Evolutionary conservation across 2,888 invertebrate species (phyloP), one percentile per base, ranked within the genome.

Genomic region (Drosophila mimica): DNA sequence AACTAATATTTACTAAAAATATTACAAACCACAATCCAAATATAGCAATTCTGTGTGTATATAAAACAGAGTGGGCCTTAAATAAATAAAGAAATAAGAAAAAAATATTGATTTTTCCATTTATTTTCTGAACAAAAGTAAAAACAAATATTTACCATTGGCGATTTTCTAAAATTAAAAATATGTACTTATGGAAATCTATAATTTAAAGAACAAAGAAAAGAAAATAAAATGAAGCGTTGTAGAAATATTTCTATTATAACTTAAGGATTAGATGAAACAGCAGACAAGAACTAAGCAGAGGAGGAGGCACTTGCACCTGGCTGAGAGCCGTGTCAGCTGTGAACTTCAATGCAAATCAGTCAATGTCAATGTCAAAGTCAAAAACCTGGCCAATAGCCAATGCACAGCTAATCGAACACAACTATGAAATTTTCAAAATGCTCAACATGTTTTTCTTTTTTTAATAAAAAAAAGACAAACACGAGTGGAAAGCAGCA

Each of bases 351-450:
- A 79, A 78, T 70, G 73, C 76, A 76, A 79, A 79, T 79, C 79
- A 65, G 65, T 76, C 79, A 78, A 68, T 71, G 79, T 78, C 77
- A 76, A 73, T 75, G 78, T 78, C 78, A 76, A 79, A 65, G 79
- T 79, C 79, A 67, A 79, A 76, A 76, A 69, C 65, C 76, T 74
- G 77, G 48, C 34, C 25, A 25, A 25, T 77, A 63, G 62, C 58
- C 73, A 68, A 68, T 49, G 9, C 30, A 54, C 46, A 59, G 59
- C 71, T 74, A 83, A 87, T 87, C 85, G 71, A 68, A 84, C 78
- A 72, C 70, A 76, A 63, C 76, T 72, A 80, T 70, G 76, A 80
- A 83, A 73, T 70, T 77, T 75, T 74, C 68, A 70, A 81, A 80
- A 82, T 68, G 56, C 46, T 64, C 62, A 52, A 60, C 59, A 62